phyloP scores from a whole-genome alignment of 2,113 vertebrate genomes.

The Centropus bengalensis region DNA sequence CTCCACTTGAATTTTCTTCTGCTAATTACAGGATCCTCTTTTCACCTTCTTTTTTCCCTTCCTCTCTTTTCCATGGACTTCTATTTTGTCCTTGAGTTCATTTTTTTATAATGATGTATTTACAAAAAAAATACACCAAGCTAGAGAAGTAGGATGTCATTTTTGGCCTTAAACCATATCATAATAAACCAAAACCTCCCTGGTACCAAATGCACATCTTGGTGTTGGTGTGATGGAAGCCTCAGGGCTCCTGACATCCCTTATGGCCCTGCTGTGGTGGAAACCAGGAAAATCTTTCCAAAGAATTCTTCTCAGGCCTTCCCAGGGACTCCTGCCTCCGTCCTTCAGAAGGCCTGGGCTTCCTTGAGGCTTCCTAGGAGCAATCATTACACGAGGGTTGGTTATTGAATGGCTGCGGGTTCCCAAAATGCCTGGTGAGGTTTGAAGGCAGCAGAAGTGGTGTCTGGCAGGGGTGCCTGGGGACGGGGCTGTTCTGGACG shows the following conservation, averaged over 20 bases:
- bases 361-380: neutral
- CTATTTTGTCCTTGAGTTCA: neutral
- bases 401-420: rapidly evolving
- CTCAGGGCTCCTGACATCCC: neutral
- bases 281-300: too few relatives aligned
- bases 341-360: neutral
- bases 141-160: rapidly evolving
- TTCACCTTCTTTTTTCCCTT: neutral
- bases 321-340: rapidly evolving
- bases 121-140: neutral
- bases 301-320: too few relatives aligned
- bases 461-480: neutral
- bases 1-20: neutral
- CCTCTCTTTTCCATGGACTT: neutral
- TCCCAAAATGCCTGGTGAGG: rapidly evolving
- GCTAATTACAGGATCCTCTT: neutral
- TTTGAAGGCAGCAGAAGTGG: neutral
- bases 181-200: rapidly evolving
- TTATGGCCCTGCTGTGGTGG: rapidly evolving
- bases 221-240: rapidly evolving
- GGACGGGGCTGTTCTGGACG: neutral
- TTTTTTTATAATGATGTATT: neutral
- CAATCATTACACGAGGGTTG: rapidly evolving
- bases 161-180: neutral
- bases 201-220: rapidly evolving